Base-by-base conservation (phyloP, 2,888 invertebrate species). In the Oligia latruncula region DNA sequence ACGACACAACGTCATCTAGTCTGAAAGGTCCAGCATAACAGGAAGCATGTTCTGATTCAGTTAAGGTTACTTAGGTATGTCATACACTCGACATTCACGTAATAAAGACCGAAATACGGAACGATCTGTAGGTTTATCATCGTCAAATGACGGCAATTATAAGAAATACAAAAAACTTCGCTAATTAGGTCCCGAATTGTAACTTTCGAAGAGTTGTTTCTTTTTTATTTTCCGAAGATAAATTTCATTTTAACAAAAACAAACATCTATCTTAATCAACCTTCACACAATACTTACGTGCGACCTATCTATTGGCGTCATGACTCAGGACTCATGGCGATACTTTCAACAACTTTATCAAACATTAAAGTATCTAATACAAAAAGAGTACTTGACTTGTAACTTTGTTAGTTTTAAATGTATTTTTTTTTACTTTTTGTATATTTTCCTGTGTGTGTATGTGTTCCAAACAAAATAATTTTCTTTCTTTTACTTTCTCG, bases 41-140 rank as follows among this genome's bases (percentile, higher is more conserved):
- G 72, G 55, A 8, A 55, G 73, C 77, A 76, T 62, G 83, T 72
- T 86, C 83, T 82, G 72, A 65, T 83, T 82, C 60, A 15, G 40
- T 15, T 40, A 13, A 2, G 40, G n/a, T n/a, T 70, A 15, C 4
- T 5, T 13, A 35, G 35, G 35, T 35, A 29, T 29, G 52, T 66
- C 23, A 17, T 64, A 15, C 58, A 55, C 46, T 40, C 40, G 15
- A 55, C 46, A 29, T 8, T 9, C 23, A 17, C 43, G 17, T 65
- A 15, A 11, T 17, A 52, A 3, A n/a, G 13, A 40, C 5, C 9
- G 11, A 6, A 58, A 17, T 17, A 20, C 40, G 40, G 40, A 5
- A 40, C 40, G 40, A 40, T 40, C 15, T 43, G 4, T 43, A 20
- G 20, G 0, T 49, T 40, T 15, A 29, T n/a, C 13, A 15, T 74